Evolutionary conservation across 2,113 vertebrate species (phyloP).

Genomic region (Pachycephala philippinensis): DNA sequence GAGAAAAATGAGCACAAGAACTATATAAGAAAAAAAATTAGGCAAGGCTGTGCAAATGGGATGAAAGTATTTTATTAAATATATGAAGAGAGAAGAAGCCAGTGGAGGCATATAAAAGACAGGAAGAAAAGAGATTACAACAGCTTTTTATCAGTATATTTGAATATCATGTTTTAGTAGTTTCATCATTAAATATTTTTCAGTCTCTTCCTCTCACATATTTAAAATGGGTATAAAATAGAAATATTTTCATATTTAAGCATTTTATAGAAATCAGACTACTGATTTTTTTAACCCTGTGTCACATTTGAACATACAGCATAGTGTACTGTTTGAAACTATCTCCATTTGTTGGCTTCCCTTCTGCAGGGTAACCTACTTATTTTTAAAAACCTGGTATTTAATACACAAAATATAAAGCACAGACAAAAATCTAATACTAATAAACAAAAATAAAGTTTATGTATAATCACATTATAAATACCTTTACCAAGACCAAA

Average conservation of each 20-base stretch:
- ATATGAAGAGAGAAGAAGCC: not conserved
- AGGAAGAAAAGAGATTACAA: not conserved
- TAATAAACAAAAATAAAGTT: not conserved
- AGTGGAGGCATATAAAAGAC: not conserved
- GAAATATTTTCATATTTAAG: not conserved
- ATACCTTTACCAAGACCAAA: not conserved
- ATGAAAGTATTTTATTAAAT: slow-evolving; percentile 1
- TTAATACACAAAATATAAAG: not conserved
- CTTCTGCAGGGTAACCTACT: not conserved
- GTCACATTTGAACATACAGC: not conserved
- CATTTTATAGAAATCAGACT: not conserved
- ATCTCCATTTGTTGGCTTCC: not conserved
- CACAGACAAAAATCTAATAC: not conserved
- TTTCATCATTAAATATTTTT: not conserved
- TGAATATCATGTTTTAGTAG: slow-evolving; percentile 9
- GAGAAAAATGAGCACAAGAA: not conserved
- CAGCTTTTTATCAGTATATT: not conserved
- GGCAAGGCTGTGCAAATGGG: not conserved
- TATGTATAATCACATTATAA: not conserved
- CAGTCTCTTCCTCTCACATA: not conserved
- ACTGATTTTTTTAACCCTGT: not conserved
- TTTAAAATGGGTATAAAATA: not conserved
- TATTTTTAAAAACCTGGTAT: not conserved
- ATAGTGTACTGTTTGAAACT: not conserved
- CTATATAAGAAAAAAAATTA: not conserved